These are phyloP conservation scores for Suricata suricatta DNA, from an alignment of 2,113 vertebrate species.

Conservation along the genomic window DNA sequence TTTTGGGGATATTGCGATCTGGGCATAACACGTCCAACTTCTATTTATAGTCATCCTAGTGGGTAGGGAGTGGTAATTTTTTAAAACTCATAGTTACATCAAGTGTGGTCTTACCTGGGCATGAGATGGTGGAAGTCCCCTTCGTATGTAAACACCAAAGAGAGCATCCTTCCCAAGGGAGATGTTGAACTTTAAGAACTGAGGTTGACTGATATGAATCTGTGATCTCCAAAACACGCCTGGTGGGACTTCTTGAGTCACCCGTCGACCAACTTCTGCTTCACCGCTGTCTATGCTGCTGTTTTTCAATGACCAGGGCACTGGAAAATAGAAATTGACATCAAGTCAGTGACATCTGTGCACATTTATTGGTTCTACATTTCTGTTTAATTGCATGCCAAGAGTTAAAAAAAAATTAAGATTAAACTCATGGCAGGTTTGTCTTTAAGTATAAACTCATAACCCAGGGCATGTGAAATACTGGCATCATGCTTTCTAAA, in stretches of 20 bases:
- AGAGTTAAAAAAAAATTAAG: background rate
- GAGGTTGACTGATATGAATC: conserved; percentile 95
- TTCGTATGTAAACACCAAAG: conserved; percentile 98
- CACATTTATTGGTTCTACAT: background rate
- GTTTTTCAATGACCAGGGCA: conserved; percentile 91
- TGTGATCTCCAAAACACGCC: conserved; percentile 98
- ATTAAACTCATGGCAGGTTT: conserved; percentile 18
- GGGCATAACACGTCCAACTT: background rate
- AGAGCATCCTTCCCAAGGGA: conserved; percentile 97
- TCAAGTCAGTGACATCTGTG: background rate
- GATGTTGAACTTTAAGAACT: conserved; percentile 99
- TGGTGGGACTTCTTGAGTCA: conserved; percentile 95
- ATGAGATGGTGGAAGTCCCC: conserved; percentile 96
- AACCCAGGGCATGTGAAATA: conserved; percentile 45
- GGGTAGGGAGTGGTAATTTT: background rate
- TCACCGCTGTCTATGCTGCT: conserved; percentile 97
- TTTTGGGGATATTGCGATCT: too few relatives aligned
- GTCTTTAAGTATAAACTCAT: conserved; percentile 61
- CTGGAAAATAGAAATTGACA: conserved; percentile 82
- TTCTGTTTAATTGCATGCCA: background rate
- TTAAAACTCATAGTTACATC: background rate
- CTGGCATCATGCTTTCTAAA: conserved; percentile 55
- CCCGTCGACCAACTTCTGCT: conserved; percentile 94
- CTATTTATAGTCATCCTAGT: background rate
- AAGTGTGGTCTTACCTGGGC: conserved; percentile 90